Percentiles rank a stretch among this genome's conserved stretches.
Evolutionary conservation across 1,140 invertebrate species (phyloP).

Genomic region (Microplitis demolitor): DNA sequence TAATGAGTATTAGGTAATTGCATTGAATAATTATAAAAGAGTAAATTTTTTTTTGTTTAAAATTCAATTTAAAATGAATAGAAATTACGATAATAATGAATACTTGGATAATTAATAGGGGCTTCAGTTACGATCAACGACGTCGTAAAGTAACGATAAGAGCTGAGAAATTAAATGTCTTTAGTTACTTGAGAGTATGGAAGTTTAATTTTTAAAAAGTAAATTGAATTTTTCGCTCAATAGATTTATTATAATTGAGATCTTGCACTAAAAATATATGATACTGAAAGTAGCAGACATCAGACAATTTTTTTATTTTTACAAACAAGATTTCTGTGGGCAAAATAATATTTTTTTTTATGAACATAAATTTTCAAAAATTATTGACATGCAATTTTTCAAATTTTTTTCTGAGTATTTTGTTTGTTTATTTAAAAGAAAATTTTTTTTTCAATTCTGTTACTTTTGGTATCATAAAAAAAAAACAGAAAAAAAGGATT

Average conservation of each 20-base stretch:
- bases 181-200: conserved; percentile 11
- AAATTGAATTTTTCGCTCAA: conserved; percentile 34
- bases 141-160: conserved; percentile 36
- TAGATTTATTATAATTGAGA: neutral
- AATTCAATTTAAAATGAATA: conserved; percentile 16
- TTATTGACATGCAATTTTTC: too few relatives aligned
- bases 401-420: too few relatives aligned
- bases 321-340: too few relatives aligned
- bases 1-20: neutral
- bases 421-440: too few relatives aligned
- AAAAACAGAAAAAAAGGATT: too few relatives aligned
- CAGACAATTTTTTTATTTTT: too few relatives aligned
- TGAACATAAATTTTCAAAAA: too few relatives aligned
- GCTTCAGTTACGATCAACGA: conserved; percentile 31
- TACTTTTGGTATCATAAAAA: too few relatives aligned
- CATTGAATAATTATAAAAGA: neutral
- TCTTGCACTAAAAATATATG: too few relatives aligned
- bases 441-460: too few relatives aligned
- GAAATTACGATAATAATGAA: conserved; percentile 25
- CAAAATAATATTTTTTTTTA: too few relatives aligned
- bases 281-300: too few relatives aligned
- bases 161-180: conserved; percentile 32
- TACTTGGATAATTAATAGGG: conserved; percentile 29
- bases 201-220: conserved; percentile 21
- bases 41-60: neutral